phyloP scores from a whole-genome alignment of 2,888 invertebrate species.

The Diaprepes abbreviatus region DNA sequence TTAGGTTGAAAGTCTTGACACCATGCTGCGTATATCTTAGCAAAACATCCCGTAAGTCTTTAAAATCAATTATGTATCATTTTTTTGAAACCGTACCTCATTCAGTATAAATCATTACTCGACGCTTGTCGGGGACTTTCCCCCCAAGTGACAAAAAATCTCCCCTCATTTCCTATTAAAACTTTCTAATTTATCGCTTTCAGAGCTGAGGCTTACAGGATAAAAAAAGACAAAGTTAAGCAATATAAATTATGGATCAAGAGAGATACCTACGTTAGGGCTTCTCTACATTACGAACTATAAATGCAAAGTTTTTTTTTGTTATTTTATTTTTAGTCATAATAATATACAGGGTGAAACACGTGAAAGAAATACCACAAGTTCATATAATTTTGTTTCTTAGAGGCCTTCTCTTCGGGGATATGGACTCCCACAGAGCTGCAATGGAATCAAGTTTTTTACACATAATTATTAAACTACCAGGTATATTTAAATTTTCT shows the following conservation, averaged over 20 bases:
- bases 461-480: too few relatives aligned
- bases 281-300: constrained; percentile 14
- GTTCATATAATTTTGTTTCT: too few relatives aligned
- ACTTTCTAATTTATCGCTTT: constrained; percentile 41
- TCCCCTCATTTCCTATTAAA: constrained; percentile 36
- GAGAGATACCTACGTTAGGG: constrained; percentile 8
- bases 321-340: too few relatives aligned
- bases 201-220: constrained; percentile 23
- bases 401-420: too few relatives aligned
- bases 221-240: constrained; percentile 38
- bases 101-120: constrained; percentile 39
- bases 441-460: too few relatives aligned
- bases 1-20: too few relatives aligned
- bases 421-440: too few relatives aligned
- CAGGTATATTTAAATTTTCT: too few relatives aligned
- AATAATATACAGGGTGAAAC: too few relatives aligned
- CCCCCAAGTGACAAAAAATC: constrained; percentile 33
- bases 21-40: too few relatives aligned
- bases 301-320: neutral
- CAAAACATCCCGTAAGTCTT: neutral
- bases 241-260: constrained; percentile 43
- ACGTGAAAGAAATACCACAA: too few relatives aligned
- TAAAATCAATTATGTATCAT: constrained; percentile 3
- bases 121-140: constrained; percentile 1
- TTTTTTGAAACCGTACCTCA: constrained; percentile 9